phyloP scores from a whole-genome alignment of 1,140 invertebrate genomes.

The Lepidurus couesii region DNA sequence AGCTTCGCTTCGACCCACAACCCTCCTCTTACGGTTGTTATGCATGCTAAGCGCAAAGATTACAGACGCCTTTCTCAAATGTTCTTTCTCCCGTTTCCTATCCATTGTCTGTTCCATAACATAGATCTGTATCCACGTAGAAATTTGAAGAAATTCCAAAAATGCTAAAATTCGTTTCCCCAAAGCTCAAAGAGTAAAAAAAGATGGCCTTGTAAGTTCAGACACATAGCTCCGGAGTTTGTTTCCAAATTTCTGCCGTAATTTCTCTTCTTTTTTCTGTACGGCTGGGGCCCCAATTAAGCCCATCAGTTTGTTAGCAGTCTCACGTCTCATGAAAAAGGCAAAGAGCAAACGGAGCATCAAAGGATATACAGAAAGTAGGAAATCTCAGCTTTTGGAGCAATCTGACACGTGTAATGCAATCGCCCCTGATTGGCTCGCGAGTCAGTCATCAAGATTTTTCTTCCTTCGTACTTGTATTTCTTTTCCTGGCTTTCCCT shows the following conservation, averaged over 20 bases:
- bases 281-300: background rate
- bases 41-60: too few relatives aligned
- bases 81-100: too few relatives aligned
- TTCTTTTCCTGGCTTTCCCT: background rate
- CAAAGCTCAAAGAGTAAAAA: background rate
- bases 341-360: background rate
- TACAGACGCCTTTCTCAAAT: too few relatives aligned
- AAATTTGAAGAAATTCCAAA: too few relatives aligned
- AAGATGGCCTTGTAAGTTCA: background rate
- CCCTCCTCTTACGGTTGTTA: too few relatives aligned
- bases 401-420: constrained; percentile 21
- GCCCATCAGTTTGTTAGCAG: constrained; percentile 6
- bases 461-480: background rate
- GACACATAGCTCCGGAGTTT: background rate
- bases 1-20: background rate
- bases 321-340: background rate
- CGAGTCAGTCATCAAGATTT: background rate
- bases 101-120: too few relatives aligned
- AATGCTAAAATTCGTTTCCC: background rate
- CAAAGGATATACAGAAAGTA: background rate
- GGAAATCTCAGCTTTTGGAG: background rate
- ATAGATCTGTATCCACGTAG: too few relatives aligned
- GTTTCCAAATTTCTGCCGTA: background rate
- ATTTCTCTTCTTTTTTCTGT: background rate
- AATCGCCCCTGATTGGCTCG: background rate